Conservation (phyloP, 2,113 vertebrate species). For the Scophthalmus maximus region DNA sequence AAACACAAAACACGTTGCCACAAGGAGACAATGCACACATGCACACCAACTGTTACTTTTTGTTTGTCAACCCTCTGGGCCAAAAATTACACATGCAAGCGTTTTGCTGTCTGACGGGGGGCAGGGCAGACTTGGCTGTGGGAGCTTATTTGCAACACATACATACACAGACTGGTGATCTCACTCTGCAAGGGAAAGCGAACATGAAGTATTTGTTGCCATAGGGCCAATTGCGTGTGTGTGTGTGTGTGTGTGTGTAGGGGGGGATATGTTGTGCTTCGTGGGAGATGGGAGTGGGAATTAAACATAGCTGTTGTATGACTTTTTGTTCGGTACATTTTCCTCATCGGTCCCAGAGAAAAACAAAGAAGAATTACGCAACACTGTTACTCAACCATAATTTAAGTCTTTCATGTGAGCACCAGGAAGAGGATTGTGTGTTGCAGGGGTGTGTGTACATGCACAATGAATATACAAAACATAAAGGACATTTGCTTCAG, state of each 20-base stretch:
- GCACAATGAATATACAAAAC: constrained; percentile 2
- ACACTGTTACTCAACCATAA: constrained; percentile 67
- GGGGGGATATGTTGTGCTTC: constrained; percentile 57
- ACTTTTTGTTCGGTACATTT: constrained; percentile 59
- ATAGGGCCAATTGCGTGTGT: constrained; percentile 46
- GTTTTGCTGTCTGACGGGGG: constrained; percentile 75
- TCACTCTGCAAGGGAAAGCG: constrained; percentile 64
- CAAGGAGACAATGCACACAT: constrained; percentile 64
- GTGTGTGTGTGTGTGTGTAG: constrained; percentile 21
- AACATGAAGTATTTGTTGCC: constrained; percentile 74
- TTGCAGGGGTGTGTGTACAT: too few relatives aligned
- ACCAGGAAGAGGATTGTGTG: constrained; percentile 15
- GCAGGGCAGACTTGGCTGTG: constrained; percentile 75
- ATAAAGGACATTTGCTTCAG: constrained; percentile 13
- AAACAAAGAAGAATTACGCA: constrained; percentile 73
- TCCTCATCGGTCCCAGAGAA: constrained; percentile 60
- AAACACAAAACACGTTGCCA: constrained; percentile 63
- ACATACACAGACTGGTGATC: constrained; percentile 65
- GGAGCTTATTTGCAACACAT: constrained; percentile 63
- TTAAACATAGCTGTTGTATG: constrained; percentile 63
- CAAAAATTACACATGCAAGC: constrained; percentile 78
- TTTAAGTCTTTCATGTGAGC: constrained; percentile 55
- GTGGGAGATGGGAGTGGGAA: constrained; percentile 63
- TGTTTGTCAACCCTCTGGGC: constrained; percentile 60
- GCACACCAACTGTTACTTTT: constrained; percentile 77